Conservation (phyloP, 2,888 invertebrate species). For the Calameuta idolon region DNA sequence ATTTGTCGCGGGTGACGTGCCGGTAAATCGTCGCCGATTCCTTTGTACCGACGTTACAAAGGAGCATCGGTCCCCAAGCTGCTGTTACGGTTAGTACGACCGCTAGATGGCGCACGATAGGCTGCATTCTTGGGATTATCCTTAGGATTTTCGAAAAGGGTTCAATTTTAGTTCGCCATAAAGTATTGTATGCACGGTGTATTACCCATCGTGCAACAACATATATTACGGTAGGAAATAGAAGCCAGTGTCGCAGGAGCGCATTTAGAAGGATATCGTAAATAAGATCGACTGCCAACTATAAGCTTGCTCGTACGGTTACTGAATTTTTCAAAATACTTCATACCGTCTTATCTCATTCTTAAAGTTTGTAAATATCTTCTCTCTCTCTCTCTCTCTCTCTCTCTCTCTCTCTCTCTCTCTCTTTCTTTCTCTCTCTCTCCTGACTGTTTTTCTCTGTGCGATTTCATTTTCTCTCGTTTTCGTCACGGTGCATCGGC, state of each 20-base stretch:
- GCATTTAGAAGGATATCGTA: constrained; percentile 17
- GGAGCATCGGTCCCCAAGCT: not conserved
- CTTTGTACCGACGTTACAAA: not conserved
- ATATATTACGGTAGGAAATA: constrained; percentile 25
- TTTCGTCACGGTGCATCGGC: constrained; percentile 28
- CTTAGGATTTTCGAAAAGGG: not conserved
- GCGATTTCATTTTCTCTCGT: not conserved
- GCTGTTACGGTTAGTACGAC: not conserved
- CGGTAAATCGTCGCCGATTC: constrained; percentile 56
- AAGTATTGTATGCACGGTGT: not conserved
- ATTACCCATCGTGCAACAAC: constrained; percentile 9
- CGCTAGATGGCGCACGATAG: not conserved
- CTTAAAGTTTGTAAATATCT: constrained; percentile 1
- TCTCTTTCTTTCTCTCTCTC: not conserved
- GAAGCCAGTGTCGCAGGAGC: constrained; percentile 22
- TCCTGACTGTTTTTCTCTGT: not conserved
- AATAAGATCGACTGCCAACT: not conserved
- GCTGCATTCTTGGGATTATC: not conserved
- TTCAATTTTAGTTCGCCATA: not conserved
- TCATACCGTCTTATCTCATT: not conserved
- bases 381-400: constrained; percentile 13
- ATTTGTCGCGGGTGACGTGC: constrained; percentile 61
- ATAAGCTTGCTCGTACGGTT: not conserved
- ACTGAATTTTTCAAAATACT: not conserved
- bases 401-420: constrained; percentile 18